Base-by-base conservation (phyloP, 2,113 vertebrate genomes). In the Dasyornis broadbenti region DNA sequence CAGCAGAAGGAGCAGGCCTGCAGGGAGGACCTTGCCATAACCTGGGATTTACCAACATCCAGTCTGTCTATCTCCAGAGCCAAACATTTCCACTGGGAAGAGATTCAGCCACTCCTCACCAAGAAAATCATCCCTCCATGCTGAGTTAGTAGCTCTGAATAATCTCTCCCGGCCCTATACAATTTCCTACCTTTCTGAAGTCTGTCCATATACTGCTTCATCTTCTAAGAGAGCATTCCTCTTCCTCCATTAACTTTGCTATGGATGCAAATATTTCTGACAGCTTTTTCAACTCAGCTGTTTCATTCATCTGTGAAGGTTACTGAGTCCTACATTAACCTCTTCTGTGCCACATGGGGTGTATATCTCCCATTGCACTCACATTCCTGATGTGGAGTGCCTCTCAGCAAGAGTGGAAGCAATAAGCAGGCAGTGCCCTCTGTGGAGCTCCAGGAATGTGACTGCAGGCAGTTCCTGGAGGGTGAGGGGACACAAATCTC, bases 221-320 rank as follows among this genome's bases (percentile, higher is more conserved):
- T 44, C 56, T 80, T 69, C 50, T 59, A 86, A 22, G 37, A 57
- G 18, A 92, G 30, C 45, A 72, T 73, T 89, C 39, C 24, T 92
- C 71, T 86, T 91, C 40, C 40, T 66, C 40, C 49, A n/a, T 56
- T 86, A 80, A 75, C 64, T 89, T 69, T 75, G 60, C 47, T 52
- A 56, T 44, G 47, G 37, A 87, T 75, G 69, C 56, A 95, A 79
- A 75, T 66, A 47, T 49, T 89, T 89, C 54, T 42, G 80, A 77
- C 80, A 93, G 47, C 60, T 84, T 86, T 93, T 94, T 78, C 89
- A 94, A 27, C 35, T 89, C 65, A 71, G 60, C 72, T 60, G 14
- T 83, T 92, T 70, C 50, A 82, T 80, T 69, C 14, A 69, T 15
- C 63, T 77, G 39, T 26, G 72, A 84, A 89, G 72, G 52, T 68